Percentiles rank a stretch among this genome's conserved stretches.
phyloP scores from a whole-genome alignment of 2,888 invertebrate genomes.

The Caenorhabditis zanzibari region DNA sequence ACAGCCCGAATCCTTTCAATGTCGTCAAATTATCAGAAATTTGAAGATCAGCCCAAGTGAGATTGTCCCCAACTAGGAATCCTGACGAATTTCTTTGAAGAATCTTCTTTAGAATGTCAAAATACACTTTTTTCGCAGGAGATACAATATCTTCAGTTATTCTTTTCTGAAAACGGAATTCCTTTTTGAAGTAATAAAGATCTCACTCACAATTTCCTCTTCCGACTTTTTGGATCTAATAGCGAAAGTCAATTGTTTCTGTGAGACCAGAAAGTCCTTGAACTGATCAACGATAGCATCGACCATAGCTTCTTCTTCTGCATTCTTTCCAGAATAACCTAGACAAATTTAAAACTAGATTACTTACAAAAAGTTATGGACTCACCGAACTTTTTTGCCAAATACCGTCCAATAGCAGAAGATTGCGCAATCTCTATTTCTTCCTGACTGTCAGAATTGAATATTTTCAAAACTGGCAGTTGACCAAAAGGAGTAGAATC shows the following conservation, averaged over 20 bases:
- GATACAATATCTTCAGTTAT: conserved; percentile 4
- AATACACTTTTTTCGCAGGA: conserved; percentile 26
- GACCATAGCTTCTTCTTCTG: conserved; percentile 32
- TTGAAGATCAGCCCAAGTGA: conserved; percentile 52
- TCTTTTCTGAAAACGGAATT: not conserved
- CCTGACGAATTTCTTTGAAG: conserved; percentile 23
- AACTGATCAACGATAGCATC: conserved; percentile 46
- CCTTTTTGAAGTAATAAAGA: too few relatives aligned
- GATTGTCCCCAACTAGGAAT: conserved; percentile 35
- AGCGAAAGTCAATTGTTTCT: not conserved
- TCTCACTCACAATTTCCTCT: conserved; percentile 5
- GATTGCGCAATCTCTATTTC: conserved; percentile 37
- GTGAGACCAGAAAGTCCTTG: conserved; percentile 36
- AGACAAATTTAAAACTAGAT: not conserved
- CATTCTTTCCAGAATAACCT: conserved; percentile 34
- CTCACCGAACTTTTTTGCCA: conserved; percentile 37
- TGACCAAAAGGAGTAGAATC: conserved; percentile 24
- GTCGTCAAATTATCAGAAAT: conserved; percentile 49
- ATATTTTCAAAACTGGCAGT: conserved; percentile 25
- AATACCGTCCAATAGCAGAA: conserved; percentile 40
- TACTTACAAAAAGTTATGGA: not conserved
- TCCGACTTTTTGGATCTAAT: not conserved
- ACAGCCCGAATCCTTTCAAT: not conserved
- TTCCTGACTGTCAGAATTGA: not conserved
- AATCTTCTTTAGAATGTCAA: conserved; percentile 31